Percentiles rank a stretch among this genome's conserved stretches.
Conservation (phyloP, 1,140 invertebrate species). For the honey bee (Apis mellifera) region DNA sequence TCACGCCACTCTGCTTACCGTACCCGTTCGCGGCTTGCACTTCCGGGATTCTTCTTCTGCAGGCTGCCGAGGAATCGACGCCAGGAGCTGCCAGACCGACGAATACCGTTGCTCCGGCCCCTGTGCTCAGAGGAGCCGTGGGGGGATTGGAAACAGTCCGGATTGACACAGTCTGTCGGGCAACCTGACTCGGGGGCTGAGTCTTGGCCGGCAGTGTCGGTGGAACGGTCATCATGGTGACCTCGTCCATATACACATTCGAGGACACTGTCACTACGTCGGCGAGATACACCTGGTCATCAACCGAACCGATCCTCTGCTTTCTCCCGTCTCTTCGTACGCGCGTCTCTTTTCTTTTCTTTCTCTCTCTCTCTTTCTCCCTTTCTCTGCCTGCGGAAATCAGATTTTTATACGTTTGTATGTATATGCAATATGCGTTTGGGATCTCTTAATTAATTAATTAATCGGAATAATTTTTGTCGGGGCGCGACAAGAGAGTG, state of each 20-base stretch:
- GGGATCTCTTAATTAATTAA: too few relatives aligned
- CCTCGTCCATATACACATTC: slow-evolving; percentile 71
- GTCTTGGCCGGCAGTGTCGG: slow-evolving; percentile 70
- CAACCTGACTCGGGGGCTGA: slow-evolving; percentile 62
- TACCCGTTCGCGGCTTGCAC: slow-evolving; percentile 77
- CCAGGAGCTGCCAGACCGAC: slow-evolving; percentile 74
- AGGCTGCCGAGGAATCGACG: slow-evolving; percentile 67
- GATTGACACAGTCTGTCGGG: slow-evolving; percentile 75
- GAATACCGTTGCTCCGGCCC: slow-evolving; percentile 84
- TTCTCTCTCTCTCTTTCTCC: too few relatives aligned
- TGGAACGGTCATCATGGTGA: slow-evolving; percentile 75
- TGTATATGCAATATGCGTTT: too few relatives aligned
- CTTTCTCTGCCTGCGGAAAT: neutral
- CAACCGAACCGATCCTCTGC: slow-evolving; percentile 1
- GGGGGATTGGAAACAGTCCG: slow-evolving; percentile 69
- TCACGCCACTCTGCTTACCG: slow-evolving; percentile 78
- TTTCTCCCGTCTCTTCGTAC: neutral
- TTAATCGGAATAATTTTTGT: too few relatives aligned
- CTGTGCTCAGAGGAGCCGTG: slow-evolving; percentile 57
- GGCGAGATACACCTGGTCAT: slow-evolving; percentile 40
- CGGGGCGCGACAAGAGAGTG: neutral
- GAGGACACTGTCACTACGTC: slow-evolving; percentile 48
- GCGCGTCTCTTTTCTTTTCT: neutral
- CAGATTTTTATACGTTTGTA: too few relatives aligned
- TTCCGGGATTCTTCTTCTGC: slow-evolving; percentile 72